Base-by-base conservation (phyloP, 1,140 invertebrate genomes). In the Listronotus oregonensis region DNA sequence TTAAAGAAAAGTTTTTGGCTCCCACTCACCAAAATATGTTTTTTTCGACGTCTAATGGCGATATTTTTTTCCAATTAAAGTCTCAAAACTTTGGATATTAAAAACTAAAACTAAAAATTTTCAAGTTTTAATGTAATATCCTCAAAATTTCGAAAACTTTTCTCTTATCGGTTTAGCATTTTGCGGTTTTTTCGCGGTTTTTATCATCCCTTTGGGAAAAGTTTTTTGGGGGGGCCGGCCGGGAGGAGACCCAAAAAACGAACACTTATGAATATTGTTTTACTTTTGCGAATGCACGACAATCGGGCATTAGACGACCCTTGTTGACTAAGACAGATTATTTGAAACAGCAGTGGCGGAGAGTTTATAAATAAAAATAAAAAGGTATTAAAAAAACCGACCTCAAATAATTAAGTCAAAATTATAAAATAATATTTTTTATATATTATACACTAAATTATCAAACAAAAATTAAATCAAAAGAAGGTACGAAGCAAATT, bases 81-180 rank as follows among this genome's bases (percentile, higher is more conserved):
- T 64, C 54, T 42, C 27, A 10, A 42, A 64, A 58, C 18, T 64
- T 64, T 32, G 37, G 63, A 64, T 57, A 64, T 64, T 64, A 39
- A 32, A 57, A 64, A 57, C 63, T 64, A 64, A 64, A 64, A 57
- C 55, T 46, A 42, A 46, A 57, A 64, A 44, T 49, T 50, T 57
- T 32, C 57, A 64, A 54, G 5, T 58, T 64, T 64, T 64, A 64
- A 64, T 64, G 63, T 64, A 64, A 64, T 64, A 64, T 64, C 54
- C 54, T 51, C 54, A 40, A 46, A 64, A 57, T 58, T 46, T 57
- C 44, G 18, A 34, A 64, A 64, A 64, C 63, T 64, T 64, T 64
- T 8, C 54, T 64, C 44, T 64, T 64, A 64, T 64, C 63, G 46
- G 54, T 57, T 64, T 64, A 64, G 47, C 63, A 64, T 64, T 64